Base-by-base conservation (phyloP, 2,797 vertebrate species). In the Clarias laeviceps region DNA sequence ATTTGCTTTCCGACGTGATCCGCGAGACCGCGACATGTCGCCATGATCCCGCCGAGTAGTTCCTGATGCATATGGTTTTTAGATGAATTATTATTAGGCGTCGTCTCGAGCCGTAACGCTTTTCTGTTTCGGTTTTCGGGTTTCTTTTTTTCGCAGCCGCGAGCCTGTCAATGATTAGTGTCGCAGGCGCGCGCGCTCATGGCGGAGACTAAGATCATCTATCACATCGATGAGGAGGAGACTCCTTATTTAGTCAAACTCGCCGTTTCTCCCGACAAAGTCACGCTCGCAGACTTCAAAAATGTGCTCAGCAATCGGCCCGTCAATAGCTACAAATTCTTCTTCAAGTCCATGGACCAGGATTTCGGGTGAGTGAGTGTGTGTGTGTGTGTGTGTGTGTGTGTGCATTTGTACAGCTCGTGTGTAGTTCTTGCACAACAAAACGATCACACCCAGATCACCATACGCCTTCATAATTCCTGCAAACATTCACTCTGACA, bases 281-380 rank as follows among this genome's bases (percentile, higher is more conserved):
- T 99, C 94, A 99, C 98, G 85, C 93, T 99, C 93, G 96, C 97
- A 69, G 97, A 99, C 95, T 99, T 99, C 92, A 99, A 99, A 96
- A 96, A 96, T 97, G 98, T 99, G 93, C 98, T 99, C 93, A 97
- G 97, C 95, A 98, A 97, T 89, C 96, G 97, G 80, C 97, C 98
- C 22, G 95, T 96, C 92, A 96, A 97, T 89, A 96, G 95, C 96
- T 99, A 98, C 95, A 99, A 99, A 96, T 99, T 99, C 95, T 99
- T 98, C 95, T 99, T 99, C 94, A 99, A 99, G 94, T 99, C 98
- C 85, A 99, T 99, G 98, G 98, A 99, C 93, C 97, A 98, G 96
- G 98, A 99, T 96, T 99, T 99, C 90, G 97, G 98, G 98, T 99
- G 87, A 97, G 98, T 56, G 6, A 45, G 70, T 57, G 54, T 84